Percentiles rank a stretch among this genome's conserved stretches.
Conservation (phyloP, 2,797 vertebrate species). For the Chloroceryle inda region DNA sequence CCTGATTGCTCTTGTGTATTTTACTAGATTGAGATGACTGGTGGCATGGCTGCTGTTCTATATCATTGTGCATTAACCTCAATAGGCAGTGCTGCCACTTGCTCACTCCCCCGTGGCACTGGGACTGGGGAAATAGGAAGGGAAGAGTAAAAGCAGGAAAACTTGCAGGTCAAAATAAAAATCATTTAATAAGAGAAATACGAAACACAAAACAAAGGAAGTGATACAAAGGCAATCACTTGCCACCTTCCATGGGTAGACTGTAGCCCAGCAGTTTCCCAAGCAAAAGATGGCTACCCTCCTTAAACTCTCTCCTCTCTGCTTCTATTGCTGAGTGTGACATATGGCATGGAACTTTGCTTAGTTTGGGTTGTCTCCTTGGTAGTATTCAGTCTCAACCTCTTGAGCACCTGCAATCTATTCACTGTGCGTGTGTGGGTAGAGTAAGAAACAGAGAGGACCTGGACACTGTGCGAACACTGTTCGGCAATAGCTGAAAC, state of each 20-base stretch:
- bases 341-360: background rate
- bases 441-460: background rate
- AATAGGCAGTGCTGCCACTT: background rate
- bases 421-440: background rate
- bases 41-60: background rate
- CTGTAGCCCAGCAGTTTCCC: background rate
- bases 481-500: background rate
- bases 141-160: background rate
- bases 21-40: background rate
- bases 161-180: background rate
- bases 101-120: background rate
- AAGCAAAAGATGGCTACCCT: background rate
- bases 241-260: rapidly evolving
- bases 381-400: background rate
- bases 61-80: background rate
- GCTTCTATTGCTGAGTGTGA: background rate
- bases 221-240: background rate
- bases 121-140: background rate
- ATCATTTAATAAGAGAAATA: background rate
- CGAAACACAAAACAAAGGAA: background rate
- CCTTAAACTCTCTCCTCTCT: too few species aligned
- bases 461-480: too few species aligned
- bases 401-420: background rate
- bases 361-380: background rate
- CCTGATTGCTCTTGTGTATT: background rate